Evolutionary conservation across 2,113 vertebrate genomes (phyloP).

Genomic region (Alligator mississippiensis): DNA sequence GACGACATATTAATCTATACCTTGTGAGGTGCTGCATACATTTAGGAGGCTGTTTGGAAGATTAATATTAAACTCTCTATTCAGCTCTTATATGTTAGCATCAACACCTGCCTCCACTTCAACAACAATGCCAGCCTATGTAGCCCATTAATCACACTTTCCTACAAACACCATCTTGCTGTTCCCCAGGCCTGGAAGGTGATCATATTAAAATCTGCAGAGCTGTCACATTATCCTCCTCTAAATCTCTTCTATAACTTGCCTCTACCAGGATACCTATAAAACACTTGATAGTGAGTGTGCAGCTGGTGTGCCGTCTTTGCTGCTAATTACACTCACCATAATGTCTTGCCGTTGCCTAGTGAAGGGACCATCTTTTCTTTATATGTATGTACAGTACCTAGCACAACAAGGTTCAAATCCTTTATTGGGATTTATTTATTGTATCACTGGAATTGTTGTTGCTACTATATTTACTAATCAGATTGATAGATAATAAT

Average conservation of each 20-base stretch:
- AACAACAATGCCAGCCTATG: not conserved
- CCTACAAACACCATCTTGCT: not conserved
- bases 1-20: slow-evolving; percentile 33
- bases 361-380: not conserved
- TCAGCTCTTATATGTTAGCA: slow-evolving; percentile 30
- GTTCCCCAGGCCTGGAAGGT: not conserved
- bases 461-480: not conserved
- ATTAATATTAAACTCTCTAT: slow-evolving; percentile 50
- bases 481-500: not conserved
- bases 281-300: not conserved
- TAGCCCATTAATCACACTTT: slow-evolving; percentile 12
- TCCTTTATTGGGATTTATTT: not conserved
- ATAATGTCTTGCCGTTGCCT: not conserved
- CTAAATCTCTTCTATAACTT: not conserved
- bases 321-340: not conserved
- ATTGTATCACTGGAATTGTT: not conserved
- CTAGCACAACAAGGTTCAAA: not conserved
- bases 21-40: not conserved
- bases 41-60: slow-evolving; percentile 48
- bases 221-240: not conserved
- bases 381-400: too few relatives aligned
- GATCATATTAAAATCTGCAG: not conserved
- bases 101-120: slow-evolving; percentile 14
- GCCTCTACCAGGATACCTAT: not conserved
- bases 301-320: not conserved